These are phyloP conservation scores for Adela reaumurella DNA, from an alignment of 2,888 invertebrate genomes.

Conservation along the genomic window DNA sequence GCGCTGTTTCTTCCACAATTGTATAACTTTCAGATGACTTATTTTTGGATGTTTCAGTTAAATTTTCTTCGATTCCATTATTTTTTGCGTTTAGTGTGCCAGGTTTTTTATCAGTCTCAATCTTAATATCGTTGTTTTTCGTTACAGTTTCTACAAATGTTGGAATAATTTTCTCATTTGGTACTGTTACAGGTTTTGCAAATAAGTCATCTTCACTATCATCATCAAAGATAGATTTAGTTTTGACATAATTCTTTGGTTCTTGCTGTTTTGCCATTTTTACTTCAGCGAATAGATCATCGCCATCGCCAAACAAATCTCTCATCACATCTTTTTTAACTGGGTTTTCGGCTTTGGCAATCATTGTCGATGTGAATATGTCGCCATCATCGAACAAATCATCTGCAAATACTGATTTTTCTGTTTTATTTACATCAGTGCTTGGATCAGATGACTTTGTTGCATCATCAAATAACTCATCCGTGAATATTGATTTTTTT, in stretches of 20 bases:
- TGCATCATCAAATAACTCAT: too few relatives aligned
- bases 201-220: constrained; percentile 11
- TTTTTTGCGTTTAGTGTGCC: too few relatives aligned
- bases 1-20: neutral
- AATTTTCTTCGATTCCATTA: too few relatives aligned
- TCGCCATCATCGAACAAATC: constrained; percentile 9
- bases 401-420: constrained; percentile 7
- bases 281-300: constrained; percentile 21
- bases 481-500: too few relatives aligned
- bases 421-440: neutral
- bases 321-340: constrained; percentile 2
- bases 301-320: constrained; percentile 22
- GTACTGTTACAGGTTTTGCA: neutral
- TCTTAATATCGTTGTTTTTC: too few relatives aligned
- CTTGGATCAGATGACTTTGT: constrained; percentile 1
- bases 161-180: too few relatives aligned
- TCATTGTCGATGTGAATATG: constrained; percentile 1
- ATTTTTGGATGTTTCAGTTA: too few relatives aligned
- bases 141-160: too few relatives aligned
- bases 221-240: constrained; percentile 21
- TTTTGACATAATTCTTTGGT: neutral
- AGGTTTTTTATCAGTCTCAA: too few relatives aligned
- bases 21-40: too few relatives aligned
- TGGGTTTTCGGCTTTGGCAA: constrained; percentile 1
- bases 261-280: constrained; percentile 9